Percentiles rank a stretch among this genome's conserved stretches.
These are phyloP conservation scores for Pogonomyrmex barbatus DNA, from an alignment of 1,140 invertebrate species.

Conservation along the genomic window DNA sequence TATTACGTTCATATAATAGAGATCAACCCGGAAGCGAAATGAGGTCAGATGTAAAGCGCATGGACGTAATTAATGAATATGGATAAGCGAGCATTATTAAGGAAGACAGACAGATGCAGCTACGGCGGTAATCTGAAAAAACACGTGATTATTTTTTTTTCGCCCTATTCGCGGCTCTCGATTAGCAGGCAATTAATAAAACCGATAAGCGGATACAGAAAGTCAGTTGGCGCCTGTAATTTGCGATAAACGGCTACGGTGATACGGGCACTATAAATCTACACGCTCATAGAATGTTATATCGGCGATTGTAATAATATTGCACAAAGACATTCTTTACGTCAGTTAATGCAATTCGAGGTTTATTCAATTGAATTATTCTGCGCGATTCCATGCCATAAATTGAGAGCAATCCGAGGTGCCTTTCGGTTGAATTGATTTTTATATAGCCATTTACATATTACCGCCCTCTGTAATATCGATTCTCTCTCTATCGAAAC, in stretches of 20 bases:
- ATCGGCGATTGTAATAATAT: constrained; percentile 29
- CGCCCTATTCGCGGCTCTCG: constrained; percentile 56
- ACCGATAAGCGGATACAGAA: constrained; percentile 67
- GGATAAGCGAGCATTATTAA: constrained; percentile 65
- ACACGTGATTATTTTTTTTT: constrained; percentile 59
- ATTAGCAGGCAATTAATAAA: constrained; percentile 73
- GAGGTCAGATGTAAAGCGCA: constrained; percentile 53
- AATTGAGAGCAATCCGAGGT: not conserved
- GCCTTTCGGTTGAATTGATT: constrained; percentile 9
- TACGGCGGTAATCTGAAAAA: constrained; percentile 57
- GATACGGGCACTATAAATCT: constrained; percentile 48
- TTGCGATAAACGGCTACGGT: constrained; percentile 65
- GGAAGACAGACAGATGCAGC: constrained; percentile 18
- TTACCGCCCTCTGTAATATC: not conserved
- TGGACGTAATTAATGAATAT: constrained; percentile 65
- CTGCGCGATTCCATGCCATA: not conserved
- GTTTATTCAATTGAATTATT: constrained; percentile 34
- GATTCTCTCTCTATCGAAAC: not conserved
- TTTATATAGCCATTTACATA: constrained; percentile 31
- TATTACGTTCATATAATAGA: constrained; percentile 8
- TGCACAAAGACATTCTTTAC: constrained; percentile 28
- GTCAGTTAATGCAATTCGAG: not conserved
- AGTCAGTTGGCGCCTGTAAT: constrained; percentile 62
- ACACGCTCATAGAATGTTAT: not conserved
- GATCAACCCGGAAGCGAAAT: constrained; percentile 47